Percentiles rank a stretch among this genome's conserved stretches.
Evolutionary conservation across 1,140 invertebrate species (phyloP).

Genomic region (Drosophila neocordata): DNA sequence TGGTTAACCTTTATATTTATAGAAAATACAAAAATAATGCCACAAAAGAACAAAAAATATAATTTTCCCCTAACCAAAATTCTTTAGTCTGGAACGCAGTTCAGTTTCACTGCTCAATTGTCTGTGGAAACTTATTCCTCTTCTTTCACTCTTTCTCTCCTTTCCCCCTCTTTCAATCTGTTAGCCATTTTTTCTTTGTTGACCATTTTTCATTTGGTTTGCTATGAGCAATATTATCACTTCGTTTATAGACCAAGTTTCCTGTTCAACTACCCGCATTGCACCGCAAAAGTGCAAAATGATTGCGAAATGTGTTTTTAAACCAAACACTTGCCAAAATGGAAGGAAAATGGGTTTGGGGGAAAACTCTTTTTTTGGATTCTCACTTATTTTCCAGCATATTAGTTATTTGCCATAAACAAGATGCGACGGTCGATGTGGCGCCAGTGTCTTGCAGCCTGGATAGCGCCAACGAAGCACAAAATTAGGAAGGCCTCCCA

Average conservation of each 20-base stretch:
- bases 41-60: too few species aligned
- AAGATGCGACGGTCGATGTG: conserved; percentile 66
- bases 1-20: too few species aligned
- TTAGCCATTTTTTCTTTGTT: not conserved
- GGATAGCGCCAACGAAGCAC: conserved; percentile 61
- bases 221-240: conserved; percentile 15
- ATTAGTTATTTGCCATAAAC: conserved; percentile 79
- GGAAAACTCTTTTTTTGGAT: conserved; percentile 34
- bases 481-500: conserved; percentile 70
- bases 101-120: conserved; percentile 1
- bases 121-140: not conserved
- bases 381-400: conserved; percentile 76
- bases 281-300: conserved; percentile 27
- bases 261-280: not conserved
- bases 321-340: conserved; percentile 57
- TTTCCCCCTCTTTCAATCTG: too few species aligned
- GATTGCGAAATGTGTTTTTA: conserved; percentile 77
- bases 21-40: too few species aligned
- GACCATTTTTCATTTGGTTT: conserved; percentile 4
- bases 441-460: conserved; percentile 45
- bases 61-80: not conserved
- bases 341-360: not conserved
- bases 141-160: not conserved
- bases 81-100: not conserved
- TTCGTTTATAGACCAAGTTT: conserved; percentile 26